Evolutionary conservation across 2,113 vertebrate genomes (phyloP).

Genomic region (Salvelinus sp.): DNA sequence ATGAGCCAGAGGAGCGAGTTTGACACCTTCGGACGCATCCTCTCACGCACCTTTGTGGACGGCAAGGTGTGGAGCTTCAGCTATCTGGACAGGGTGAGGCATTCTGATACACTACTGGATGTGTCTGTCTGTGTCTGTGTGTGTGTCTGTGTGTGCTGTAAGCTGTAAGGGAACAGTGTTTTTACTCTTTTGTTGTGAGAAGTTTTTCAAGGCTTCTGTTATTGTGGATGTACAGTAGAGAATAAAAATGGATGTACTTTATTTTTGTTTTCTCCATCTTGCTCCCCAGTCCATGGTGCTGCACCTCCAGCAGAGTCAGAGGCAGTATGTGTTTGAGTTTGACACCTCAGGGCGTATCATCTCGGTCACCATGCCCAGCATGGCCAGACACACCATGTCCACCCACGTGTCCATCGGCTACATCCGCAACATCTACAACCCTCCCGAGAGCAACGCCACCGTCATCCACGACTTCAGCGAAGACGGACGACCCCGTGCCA

Average conservation of each 20-base stretch:
- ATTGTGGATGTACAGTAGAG: background rate
- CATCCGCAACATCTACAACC: conserved; percentile 87
- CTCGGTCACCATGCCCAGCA: conserved; percentile 87
- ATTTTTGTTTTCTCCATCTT: background rate
- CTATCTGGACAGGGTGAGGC: conserved; percentile 82
- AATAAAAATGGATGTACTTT: too few species aligned
- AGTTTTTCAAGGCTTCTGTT: background rate
- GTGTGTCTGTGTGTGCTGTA: too few species aligned
- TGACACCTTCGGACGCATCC: conserved; percentile 83
- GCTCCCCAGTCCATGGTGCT: conserved; percentile 83
- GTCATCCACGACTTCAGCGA: conserved; percentile 86
- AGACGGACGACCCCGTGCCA: conserved; percentile 83
- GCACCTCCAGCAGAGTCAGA: conserved; percentile 86
- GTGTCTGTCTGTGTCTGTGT: background rate
- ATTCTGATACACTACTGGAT: background rate
- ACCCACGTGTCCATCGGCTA: conserved; percentile 87
- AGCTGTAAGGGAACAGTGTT: too few species aligned
- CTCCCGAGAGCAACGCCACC: conserved; percentile 85
- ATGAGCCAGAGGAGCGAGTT: conserved; percentile 87
- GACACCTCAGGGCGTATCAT: conserved; percentile 82
- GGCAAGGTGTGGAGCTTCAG: conserved; percentile 90
- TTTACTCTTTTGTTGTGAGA: background rate
- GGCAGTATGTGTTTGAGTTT: conserved; percentile 88
- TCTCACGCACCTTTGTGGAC: conserved; percentile 84
- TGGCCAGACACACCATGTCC: conserved; percentile 87